Conservation (phyloP, 2,797 vertebrate genomes). For the Hafferia zeledoni region DNA sequence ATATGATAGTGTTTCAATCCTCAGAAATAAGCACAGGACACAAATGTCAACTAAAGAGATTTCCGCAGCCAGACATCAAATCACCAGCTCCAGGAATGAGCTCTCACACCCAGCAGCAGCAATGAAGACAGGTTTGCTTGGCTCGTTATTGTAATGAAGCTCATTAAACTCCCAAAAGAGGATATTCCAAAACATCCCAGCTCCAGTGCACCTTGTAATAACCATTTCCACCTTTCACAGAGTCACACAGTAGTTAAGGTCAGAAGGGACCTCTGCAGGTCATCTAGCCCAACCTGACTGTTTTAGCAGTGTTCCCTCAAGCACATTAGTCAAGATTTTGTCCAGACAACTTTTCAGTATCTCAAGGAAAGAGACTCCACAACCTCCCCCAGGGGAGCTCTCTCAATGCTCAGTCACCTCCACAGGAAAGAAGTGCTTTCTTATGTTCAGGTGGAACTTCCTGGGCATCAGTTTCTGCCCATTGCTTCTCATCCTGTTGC, state of each 20-base stretch:
- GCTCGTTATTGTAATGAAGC: conserved; percentile 23
- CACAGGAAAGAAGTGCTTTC: neutral
- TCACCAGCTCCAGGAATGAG: conserved; percentile 43
- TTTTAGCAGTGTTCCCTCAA: neutral
- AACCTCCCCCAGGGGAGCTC: neutral
- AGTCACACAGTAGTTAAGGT: neutral
- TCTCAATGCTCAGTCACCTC: neutral
- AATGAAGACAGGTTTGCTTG: conserved; percentile 38
- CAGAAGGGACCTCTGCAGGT: neutral
- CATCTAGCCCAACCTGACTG: neutral
- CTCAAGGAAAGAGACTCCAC: neutral
- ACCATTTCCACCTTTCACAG: conserved; percentile 20
- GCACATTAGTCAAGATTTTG: neutral
- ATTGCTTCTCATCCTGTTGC: neutral
- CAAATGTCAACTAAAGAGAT: neutral
- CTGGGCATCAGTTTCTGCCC: neutral
- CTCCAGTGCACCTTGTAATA: conserved; percentile 11
- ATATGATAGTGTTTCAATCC: neutral
- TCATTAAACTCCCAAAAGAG: conserved; percentile 49
- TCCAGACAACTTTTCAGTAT: neutral
- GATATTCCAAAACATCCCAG: conserved; percentile 4
- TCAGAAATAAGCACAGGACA: neutral
- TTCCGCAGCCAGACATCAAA: conserved; percentile 39
- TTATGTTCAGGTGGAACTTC: neutral
- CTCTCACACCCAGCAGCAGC: conserved; percentile 44